phyloP scores from a whole-genome alignment of 2,797 vertebrate genomes.

The Melanotaenia parkinsoni region DNA sequence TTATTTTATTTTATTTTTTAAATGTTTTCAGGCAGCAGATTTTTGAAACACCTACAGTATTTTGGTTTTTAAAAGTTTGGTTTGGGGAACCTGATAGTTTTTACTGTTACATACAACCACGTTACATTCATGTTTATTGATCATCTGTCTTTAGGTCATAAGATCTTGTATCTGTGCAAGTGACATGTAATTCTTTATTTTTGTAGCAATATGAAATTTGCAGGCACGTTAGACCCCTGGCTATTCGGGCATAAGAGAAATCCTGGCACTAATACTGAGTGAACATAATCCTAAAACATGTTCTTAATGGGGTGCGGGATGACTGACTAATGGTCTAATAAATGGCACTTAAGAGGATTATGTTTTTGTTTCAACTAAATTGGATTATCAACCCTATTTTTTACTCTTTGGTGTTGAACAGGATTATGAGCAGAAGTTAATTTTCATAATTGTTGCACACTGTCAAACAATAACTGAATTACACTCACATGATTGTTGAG shows the following conservation, averaged over 20 bases:
- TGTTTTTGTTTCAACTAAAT: constrained; percentile 75
- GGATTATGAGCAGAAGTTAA: constrained; percentile 55
- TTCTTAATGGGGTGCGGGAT: constrained; percentile 61
- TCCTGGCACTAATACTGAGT: constrained; percentile 52
- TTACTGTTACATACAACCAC: not conserved
- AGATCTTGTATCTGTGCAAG: not conserved
- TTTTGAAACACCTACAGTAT: too few species aligned
- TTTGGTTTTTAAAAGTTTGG: not conserved
- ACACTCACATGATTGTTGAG: constrained; percentile 23
- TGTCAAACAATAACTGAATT: constrained; percentile 58
- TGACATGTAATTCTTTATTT: constrained; percentile 13
- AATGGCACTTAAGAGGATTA: constrained; percentile 77
- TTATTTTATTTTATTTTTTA: too few species aligned
- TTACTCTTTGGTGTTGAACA: constrained; percentile 48
- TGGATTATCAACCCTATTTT: constrained; percentile 62
- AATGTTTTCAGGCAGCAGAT: too few species aligned
- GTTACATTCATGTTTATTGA: not conserved
- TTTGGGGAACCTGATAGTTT: not conserved
- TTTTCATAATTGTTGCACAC: constrained; percentile 46
- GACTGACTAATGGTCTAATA: constrained; percentile 64
- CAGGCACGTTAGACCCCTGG: constrained; percentile 25
- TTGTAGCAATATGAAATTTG: constrained; percentile 31
- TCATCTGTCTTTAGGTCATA: not conserved
- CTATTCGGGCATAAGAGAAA: constrained; percentile 35
- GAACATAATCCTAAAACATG: constrained; percentile 62